Evolutionary conservation across 1,140 invertebrate species (phyloP).

Genomic region (Asbolus verrucosus): DNA sequence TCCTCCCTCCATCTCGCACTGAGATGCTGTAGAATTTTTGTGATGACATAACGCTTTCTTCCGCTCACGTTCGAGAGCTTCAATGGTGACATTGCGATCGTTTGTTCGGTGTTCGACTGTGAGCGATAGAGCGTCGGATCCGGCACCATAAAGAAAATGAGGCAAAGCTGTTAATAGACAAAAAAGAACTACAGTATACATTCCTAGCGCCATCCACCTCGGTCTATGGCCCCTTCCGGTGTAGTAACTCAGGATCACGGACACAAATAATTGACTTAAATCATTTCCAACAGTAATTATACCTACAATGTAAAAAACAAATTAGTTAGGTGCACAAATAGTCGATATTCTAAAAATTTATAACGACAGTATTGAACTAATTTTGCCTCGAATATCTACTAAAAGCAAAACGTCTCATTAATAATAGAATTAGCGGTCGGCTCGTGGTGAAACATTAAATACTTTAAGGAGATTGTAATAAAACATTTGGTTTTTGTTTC

Average conservation of each 20-base stretch:
- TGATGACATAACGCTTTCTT: slow-evolving; percentile 64
- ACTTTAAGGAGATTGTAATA: slow-evolving; percentile 29
- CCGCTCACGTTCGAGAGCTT: slow-evolving; percentile 61
- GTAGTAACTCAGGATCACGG: slow-evolving; percentile 75
- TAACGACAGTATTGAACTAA: background rate
- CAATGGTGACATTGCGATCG: slow-evolving; percentile 63
- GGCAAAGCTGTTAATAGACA: slow-evolving; percentile 79
- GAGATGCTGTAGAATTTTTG: slow-evolving; percentile 56
- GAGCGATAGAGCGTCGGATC: slow-evolving; percentile 74
- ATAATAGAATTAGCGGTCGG: slow-evolving; percentile 32
- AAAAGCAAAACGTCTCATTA: slow-evolving; percentile 29
- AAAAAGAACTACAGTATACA: slow-evolving; percentile 76
- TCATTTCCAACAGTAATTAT: slow-evolving; percentile 81
- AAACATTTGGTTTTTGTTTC: slow-evolving; percentile 23
- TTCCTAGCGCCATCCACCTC: slow-evolving; percentile 78
- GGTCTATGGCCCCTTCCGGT: slow-evolving; percentile 76
- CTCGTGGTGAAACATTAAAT: slow-evolving; percentile 21
- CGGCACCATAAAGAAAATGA: slow-evolving; percentile 80
- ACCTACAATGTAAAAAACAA: slow-evolving; percentile 64
- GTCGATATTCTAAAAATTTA: too few species aligned
- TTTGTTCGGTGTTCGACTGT: slow-evolving; percentile 72
- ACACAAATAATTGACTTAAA: slow-evolving; percentile 71
- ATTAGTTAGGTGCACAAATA: background rate
- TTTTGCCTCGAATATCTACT: slow-evolving; percentile 9
- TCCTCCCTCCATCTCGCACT: slow-evolving; percentile 70